Evolutionary conservation across 1,140 invertebrate genomes (phyloP), one percentile per base, ranked within the genome.

Genomic region (Cephus cinctus): DNA sequence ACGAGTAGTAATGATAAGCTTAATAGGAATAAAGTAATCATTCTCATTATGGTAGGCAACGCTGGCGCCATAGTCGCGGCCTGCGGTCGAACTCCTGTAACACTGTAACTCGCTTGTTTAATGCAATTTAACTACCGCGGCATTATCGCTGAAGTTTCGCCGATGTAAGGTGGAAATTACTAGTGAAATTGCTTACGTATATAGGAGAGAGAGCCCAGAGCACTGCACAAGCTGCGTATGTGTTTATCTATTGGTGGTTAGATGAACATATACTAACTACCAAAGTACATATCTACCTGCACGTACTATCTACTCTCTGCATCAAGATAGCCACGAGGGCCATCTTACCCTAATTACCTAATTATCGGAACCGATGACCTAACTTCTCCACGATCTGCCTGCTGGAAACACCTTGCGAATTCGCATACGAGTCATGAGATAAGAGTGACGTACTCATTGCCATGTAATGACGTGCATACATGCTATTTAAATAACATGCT

Each of bases 131-230:
- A 72, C 69, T 71, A 73, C 70, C 59, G 70, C 69, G 63, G 71
- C 63, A 71, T 75, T 73, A 73, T 64, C 61, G 49, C 52, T 54
- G 55, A 75, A 74, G 69, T 75, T 74, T 66, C 64, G 62, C 60
- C 54, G 66, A 67, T 71, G 71, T 73, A 73, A 73, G 69, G 73
- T 75, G 47, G 68, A 71, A 74, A 75, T 75, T 75, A 73, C 67
- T 68, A 68, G 69, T 71, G 73, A 73, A 73, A 73, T 73, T 72
- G 70, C 69, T 60, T 75, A 69, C 64, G 69, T 63, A 67, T 67
- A 70, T 67, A 63, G 57, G 54, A 61, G 62, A n/a, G 32, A 47
- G 18, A 63, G 63, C 63, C 63, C 59, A 57, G 57, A 69, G 63
- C 60, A 53, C 32, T 59, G 45, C 64, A 61, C 73, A 72, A 73